phyloP scores from a whole-genome alignment of 2,113 vertebrate genomes.

The Rhinichthys klamathensis region DNA sequence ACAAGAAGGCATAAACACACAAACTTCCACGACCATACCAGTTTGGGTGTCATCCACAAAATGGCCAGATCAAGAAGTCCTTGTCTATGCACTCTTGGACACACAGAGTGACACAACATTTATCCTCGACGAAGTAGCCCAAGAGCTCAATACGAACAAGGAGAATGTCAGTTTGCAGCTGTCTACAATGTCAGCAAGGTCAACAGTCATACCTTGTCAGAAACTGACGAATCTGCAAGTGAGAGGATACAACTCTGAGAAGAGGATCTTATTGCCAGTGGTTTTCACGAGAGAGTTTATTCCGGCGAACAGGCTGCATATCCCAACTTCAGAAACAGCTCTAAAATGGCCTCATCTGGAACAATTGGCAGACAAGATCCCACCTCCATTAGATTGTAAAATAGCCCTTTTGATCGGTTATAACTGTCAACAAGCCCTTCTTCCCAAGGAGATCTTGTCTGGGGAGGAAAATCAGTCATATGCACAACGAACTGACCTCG shows the following conservation, averaged over 20 bases:
- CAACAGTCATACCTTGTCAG: no score
- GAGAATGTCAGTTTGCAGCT: no score
- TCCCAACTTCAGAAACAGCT: conserved; percentile 38
- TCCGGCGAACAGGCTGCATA: conserved; percentile 22
- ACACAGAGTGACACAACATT: no score
- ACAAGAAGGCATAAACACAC: conserved; percentile 39
- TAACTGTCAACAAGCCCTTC: conserved; percentile 43
- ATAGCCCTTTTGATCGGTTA: conserved; percentile 47
- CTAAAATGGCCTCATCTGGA: conserved; percentile 46
- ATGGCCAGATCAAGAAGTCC: no score
- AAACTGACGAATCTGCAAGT: no score
- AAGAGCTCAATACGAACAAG: no score
- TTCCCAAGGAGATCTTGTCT: conserved; percentile 28
- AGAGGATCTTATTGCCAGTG: conserved; percentile 32
- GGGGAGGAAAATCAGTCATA: conserved; percentile 32
- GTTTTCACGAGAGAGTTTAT: conserved; percentile 44
- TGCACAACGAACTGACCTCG: conserved; percentile 41
- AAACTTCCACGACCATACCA: conserved; percentile 42
- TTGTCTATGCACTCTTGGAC: no score
- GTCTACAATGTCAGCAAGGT: no score
- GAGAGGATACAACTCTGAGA: neutral
- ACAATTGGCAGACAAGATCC: conserved; percentile 25
- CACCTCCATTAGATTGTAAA: conserved; percentile 20
- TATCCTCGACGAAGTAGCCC: no score
- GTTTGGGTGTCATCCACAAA: conserved; percentile 48